Base-by-base conservation (phyloP, 23 tunicate species). In the Ascidia mentula region DNA sequence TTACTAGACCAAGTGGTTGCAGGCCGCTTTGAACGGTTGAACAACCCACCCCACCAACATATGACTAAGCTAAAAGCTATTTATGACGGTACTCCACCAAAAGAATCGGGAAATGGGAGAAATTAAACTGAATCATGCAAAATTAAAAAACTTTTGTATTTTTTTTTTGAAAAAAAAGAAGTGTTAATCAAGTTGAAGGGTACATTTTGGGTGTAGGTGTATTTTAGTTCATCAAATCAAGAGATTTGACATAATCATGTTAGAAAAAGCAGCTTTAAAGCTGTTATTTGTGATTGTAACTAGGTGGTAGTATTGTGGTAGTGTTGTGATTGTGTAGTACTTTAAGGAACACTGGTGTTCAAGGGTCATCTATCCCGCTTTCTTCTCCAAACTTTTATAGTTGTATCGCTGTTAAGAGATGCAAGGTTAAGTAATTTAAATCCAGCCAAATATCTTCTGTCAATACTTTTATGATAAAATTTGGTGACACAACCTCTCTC, bases 341-440 rank as follows among this genome's bases (percentile, higher is more conserved):
- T 53, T 53, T 42, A 20, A n/a, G n/a, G n/a, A 53, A 53, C 65
- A 53, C 65, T 53, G 65, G 1, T 3, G 65, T 53, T 53, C 75
- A 71, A 7, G 38, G 34, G 86, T 82, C 86, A 82, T 82, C 86
- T 82, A 17, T 32, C 34, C 46, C 78, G 79, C 69, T 82, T 82
- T 36, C 79, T 35, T 59, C 83, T 88, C 93, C 93, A 88, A 77
- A 88, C 78, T 78, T 88, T 88, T 37, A 88, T 59, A 12, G 76
- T 77, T 37, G 87, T 72, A 78, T 88, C 93, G 60, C 93, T 88
- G 93, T 35, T 72, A 45, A 31, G n/a, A 13, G 46, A 38, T 31
- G 34, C 22, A 75, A 37, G 4, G 65, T 53, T 53, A 53, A n/a
- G n/a, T n/a, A n/a, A n/a, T n/a, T n/a, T n/a, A n/a, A n/a, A n/a